phyloP scores from a whole-genome alignment of 2,888 invertebrate species.

The Eustalomyia histrio region DNA sequence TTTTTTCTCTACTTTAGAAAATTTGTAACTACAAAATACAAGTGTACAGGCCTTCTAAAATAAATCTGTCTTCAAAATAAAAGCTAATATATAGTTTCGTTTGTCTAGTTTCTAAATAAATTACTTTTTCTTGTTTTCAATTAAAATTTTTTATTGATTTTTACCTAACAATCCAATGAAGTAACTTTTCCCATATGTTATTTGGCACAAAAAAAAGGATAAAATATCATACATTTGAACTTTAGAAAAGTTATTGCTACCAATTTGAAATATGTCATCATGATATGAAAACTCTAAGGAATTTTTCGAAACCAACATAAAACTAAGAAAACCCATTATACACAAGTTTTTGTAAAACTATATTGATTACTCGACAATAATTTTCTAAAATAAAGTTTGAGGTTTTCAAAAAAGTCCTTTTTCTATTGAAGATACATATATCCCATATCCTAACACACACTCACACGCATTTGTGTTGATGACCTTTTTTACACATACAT shows the following conservation, averaged over 20 bases:
- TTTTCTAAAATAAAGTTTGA: constrained; percentile 44
- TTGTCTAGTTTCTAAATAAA: neutral
- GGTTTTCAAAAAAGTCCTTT: constrained; percentile 33
- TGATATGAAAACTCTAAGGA: constrained; percentile 52
- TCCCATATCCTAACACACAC: neutral
- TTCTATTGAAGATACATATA: neutral
- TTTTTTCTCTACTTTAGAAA: too few species aligned
- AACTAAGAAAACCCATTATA: constrained; percentile 41
- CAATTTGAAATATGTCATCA: constrained; percentile 61
- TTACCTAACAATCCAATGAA: too few species aligned
- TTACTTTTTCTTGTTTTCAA: constrained; percentile 1
- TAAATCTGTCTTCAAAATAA: too few species aligned
- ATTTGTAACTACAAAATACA: too few species aligned
- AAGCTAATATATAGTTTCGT: too few species aligned
- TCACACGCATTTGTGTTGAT: constrained; percentile 13
- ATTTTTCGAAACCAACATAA: constrained; percentile 15
- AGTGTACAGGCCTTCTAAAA: too few species aligned
- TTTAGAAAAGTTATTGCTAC: constrained; percentile 39
- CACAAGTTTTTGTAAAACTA: constrained; percentile 27
- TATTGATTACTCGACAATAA: constrained; percentile 62
- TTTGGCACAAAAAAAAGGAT: neutral
- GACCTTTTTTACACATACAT: constrained; percentile 37
- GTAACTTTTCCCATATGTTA: neutral
- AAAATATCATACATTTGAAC: constrained; percentile 4
- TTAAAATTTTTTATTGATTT: neutral